These are phyloP conservation scores for Cecropterus lyciades DNA, from an alignment of 1,140 invertebrate genomes.

Conservation along the genomic window DNA sequence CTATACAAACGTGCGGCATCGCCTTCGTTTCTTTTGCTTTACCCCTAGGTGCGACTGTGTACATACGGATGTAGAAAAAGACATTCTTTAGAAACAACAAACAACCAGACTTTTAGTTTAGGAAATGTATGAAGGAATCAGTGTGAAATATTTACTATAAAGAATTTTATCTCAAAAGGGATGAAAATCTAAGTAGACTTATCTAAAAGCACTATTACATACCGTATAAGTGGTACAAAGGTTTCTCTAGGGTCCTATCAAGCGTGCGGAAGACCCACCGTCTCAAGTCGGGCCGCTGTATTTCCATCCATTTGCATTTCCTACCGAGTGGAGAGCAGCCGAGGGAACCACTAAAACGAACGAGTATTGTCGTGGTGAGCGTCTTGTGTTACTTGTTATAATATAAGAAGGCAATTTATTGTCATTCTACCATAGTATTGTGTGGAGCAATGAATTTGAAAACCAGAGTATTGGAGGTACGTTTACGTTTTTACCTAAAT, in stretches of 20 bases:
- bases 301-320: slow-evolving; percentile 28
- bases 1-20: too few relatives aligned
- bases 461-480: too few relatives aligned
- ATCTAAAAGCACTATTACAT: neutral
- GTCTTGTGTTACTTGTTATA: neutral
- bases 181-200: neutral
- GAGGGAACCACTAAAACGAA: slow-evolving; percentile 4
- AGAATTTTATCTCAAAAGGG: neutral
- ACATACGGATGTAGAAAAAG: too few relatives aligned
- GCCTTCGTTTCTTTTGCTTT: too few relatives aligned
- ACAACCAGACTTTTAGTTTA: too few relatives aligned
- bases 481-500: too few relatives aligned
- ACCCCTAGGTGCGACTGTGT: too few relatives aligned
- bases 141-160: too few relatives aligned
- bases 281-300: slow-evolving; percentile 13
- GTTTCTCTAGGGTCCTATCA: slow-evolving; percentile 14
- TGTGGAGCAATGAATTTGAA: too few relatives aligned
- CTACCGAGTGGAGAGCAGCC: slow-evolving; percentile 1
- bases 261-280: slow-evolving; percentile 3
- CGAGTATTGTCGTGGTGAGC: neutral
- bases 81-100: too few relatives aligned
- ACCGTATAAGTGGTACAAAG: neutral
- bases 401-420: neutral
- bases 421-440: too few relatives aligned
- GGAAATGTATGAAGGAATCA: too few relatives aligned